A percentile compares a stretch with the other conserved stretches of the same genome.
phyloP scores from a whole-genome alignment of 2,888 invertebrate species.

The Nomada goodeniana region DNA sequence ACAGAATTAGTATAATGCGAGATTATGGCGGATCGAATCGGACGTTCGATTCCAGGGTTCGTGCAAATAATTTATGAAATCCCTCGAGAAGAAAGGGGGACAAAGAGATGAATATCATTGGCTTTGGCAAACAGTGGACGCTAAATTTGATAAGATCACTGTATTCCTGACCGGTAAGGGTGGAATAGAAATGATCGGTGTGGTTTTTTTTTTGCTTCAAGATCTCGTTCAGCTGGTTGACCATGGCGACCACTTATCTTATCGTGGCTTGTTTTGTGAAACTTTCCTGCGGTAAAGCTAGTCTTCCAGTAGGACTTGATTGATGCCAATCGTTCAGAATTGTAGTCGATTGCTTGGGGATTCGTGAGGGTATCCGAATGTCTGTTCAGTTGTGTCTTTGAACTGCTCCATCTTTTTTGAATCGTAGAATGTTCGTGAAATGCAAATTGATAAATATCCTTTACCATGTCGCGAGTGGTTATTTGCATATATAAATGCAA shows the following conservation, averaged over 20 bases:
- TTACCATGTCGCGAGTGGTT: not conserved
- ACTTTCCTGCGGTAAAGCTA: not conserved
- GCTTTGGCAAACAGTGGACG: conserved; percentile 5
- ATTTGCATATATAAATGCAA: too few relatives aligned
- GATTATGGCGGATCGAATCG: conserved; percentile 47
- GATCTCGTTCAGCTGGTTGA: not conserved
- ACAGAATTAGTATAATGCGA: conserved; percentile 65
- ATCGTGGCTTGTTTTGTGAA: not conserved
- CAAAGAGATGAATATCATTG: conserved; percentile 11
- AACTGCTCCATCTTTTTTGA: too few relatives aligned
- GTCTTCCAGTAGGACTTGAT: too few relatives aligned
- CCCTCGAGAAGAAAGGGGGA: conserved; percentile 11
- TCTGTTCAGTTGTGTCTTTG: too few relatives aligned
- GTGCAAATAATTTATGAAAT: conserved; percentile 65
- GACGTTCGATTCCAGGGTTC: conserved; percentile 58
- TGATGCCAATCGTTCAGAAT: too few relatives aligned
- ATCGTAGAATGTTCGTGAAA: too few relatives aligned
- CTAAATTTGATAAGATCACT: conserved; percentile 54
- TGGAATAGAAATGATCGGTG: conserved; percentile 10
- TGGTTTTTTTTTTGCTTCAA: not conserved
- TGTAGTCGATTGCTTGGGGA: too few relatives aligned
- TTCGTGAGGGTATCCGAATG: too few relatives aligned
- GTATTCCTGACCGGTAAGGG: not conserved
- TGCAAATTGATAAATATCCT: not conserved
- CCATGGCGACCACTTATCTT: not conserved